These are phyloP conservation scores for Galaxias olidus DNA, from an alignment of 2,797 vertebrate species.

Conservation along the genomic window DNA sequence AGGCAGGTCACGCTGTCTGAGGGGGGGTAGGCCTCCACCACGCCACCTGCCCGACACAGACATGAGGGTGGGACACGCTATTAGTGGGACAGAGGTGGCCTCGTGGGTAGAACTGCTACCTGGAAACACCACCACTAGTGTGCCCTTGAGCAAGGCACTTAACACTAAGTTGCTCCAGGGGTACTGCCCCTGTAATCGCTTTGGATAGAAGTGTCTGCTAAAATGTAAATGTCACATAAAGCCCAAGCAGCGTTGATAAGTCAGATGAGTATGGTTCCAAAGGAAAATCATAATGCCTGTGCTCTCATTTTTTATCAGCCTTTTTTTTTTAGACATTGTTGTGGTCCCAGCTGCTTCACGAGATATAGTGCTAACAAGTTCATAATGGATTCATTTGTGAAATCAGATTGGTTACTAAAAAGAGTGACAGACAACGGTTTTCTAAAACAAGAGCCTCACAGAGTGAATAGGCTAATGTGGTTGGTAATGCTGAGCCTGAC, in stretches of 20 bases:
- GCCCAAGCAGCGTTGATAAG: too few species aligned
- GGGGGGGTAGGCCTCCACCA: constrained; percentile 85
- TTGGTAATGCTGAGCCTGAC: constrained; percentile 65
- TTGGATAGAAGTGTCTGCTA: too few species aligned
- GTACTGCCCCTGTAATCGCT: too few species aligned
- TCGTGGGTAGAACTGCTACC: too few species aligned
- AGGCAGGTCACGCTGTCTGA: constrained; percentile 80
- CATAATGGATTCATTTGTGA: constrained; percentile 35
- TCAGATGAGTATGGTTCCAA: neutral
- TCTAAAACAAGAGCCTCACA: neutral
- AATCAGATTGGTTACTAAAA: constrained; percentile 36
- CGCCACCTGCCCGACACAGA: constrained; percentile 76
- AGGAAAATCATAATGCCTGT: neutral
- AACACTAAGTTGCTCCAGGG: too few species aligned
- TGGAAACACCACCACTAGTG: too few species aligned
- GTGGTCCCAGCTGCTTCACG: constrained; percentile 31
- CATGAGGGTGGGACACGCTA: neutral
- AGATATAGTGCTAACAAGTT: constrained; percentile 26
- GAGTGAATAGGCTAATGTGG: constrained; percentile 15
- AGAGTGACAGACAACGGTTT: constrained; percentile 26
- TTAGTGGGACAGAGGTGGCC: too few species aligned
- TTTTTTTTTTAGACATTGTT: constrained; percentile 8
- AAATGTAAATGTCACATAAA: too few species aligned
- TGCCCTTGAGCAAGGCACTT: too few species aligned
- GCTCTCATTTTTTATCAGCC: neutral